Evolutionary conservation across 1,140 invertebrate genomes (phyloP).

Genomic region (Agraylea sexmaculata): DNA sequence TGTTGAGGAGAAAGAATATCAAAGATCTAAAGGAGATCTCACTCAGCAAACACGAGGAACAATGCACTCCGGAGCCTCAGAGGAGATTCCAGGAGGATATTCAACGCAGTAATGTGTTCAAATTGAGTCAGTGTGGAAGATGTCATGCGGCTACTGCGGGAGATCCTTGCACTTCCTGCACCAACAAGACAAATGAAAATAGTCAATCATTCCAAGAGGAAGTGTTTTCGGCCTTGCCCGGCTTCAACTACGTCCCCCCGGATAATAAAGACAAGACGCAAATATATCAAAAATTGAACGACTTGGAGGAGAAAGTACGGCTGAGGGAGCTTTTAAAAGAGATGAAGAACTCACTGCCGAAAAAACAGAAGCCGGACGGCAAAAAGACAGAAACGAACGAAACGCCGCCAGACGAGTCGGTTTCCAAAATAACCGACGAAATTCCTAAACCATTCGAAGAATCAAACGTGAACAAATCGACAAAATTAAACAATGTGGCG

Average conservation of each 20-base stretch:
- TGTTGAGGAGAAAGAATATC: no score
- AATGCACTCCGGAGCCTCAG: no score
- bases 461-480: background rate
- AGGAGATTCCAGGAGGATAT: background rate
- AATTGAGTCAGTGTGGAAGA: background rate
- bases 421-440: background rate
- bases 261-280: slow-evolving; percentile 19
- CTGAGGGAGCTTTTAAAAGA: slow-evolving; percentile 52
- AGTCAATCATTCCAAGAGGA: slow-evolving; percentile 17
- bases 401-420: no score
- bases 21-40: no score
- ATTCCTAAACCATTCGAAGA: background rate
- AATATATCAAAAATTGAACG: slow-evolving; percentile 24
- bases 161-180: slow-evolving; percentile 5
- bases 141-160: slow-evolving; percentile 6
- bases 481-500: no score
- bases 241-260: slow-evolving; percentile 7
- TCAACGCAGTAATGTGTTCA: background rate
- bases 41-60: no score
- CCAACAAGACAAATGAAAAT: slow-evolving; percentile 8
- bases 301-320: slow-evolving; percentile 39
- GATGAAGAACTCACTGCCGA: slow-evolving; percentile 54
- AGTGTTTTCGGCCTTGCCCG: slow-evolving; percentile 18
- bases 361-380: slow-evolving; percentile 27
- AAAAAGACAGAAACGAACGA: background rate